phyloP scores from a whole-genome alignment of 2,888 invertebrate genomes.

The Nephrotoma guestfalica region DNA sequence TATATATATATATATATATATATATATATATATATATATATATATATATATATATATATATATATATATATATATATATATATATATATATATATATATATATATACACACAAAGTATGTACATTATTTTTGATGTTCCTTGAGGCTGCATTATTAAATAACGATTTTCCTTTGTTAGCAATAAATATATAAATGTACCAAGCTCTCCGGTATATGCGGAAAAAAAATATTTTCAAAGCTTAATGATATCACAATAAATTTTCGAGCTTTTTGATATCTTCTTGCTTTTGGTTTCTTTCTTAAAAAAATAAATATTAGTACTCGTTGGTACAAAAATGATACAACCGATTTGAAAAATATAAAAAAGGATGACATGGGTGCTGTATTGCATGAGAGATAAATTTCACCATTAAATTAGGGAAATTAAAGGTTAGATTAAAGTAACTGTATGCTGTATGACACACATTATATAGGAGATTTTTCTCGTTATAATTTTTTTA shows the following conservation, averaged over 20 bases:
- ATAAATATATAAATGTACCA: not conserved
- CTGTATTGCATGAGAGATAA: not conserved
- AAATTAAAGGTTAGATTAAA: not conserved
- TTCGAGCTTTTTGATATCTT: not conserved
- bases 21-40: not conserved
- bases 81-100: no score
- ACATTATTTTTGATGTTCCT: not conserved
- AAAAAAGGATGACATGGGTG: not conserved
- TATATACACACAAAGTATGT: not conserved
- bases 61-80: no score
- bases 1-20: no score
- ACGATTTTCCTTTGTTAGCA: not conserved
- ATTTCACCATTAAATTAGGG: not conserved
- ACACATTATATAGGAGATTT: not conserved
- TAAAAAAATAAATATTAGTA: not conserved
- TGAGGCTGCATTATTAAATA: not conserved
- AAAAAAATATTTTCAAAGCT: not conserved
- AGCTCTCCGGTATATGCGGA: not conserved
- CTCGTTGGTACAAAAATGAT: not conserved
- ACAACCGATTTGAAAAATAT: not conserved
- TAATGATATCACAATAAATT: not conserved
- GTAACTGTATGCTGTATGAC: not conserved
- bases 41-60: no score
- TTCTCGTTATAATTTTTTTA: not conserved
- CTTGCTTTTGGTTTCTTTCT: not conserved